Evolutionary conservation across 2,888 invertebrate genomes (phyloP).

Genomic region (Gymnocheta viridis): DNA sequence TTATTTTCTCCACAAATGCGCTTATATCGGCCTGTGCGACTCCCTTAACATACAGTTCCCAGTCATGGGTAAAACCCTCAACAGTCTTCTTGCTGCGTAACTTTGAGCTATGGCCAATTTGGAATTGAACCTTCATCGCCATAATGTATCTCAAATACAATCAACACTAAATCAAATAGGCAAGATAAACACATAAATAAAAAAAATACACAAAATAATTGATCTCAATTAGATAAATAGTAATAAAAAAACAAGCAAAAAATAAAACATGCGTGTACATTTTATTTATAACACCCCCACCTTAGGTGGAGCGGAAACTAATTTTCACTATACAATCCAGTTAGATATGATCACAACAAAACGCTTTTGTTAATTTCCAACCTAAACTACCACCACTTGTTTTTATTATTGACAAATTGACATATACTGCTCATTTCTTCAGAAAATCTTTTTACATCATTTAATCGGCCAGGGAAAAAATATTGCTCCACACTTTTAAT

Average conservation of each 20-base stretch:
- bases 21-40: conserved; percentile 93
- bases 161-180: conserved; percentile 27
- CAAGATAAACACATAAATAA: neutral
- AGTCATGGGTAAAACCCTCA: conserved; percentile 98
- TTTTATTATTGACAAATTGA: neutral
- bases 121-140: conserved; percentile 91
- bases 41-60: conserved; percentile 97
- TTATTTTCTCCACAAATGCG: conserved; percentile 95
- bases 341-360: conserved; percentile 31
- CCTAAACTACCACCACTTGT: conserved; percentile 4
- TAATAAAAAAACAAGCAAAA: neutral
- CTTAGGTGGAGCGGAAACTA: conserved; percentile 53
- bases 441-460: neutral
- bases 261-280: conserved; percentile 39
- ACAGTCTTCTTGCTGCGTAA: conserved; percentile 90
- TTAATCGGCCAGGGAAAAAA: neutral
- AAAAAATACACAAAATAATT: neutral
- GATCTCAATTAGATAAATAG: conserved; percentile 24
- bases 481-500: conserved; percentile 10
- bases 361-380: neutral
- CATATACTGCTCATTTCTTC: neutral
- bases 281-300: conserved; percentile 49
- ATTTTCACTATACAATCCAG: conserved; percentile 43
- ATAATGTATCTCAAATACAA: conserved; percentile 77
- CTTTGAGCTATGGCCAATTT: conserved; percentile 95